Conservation (phyloP, 2,113 vertebrate genomes). For the Melanocharis versteri region DNA sequence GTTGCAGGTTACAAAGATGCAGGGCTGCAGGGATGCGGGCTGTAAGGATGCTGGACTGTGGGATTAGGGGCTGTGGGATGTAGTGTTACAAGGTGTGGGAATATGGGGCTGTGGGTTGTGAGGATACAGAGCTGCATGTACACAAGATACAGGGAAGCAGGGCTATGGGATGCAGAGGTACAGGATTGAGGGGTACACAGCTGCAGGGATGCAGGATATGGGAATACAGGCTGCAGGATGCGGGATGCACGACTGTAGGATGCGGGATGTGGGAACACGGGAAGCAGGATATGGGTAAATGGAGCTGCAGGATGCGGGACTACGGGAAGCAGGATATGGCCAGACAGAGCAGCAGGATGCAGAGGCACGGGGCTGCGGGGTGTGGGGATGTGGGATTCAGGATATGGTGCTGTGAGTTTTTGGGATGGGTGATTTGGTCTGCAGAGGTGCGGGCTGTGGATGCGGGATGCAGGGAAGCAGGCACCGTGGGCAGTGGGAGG, state of each 20-base stretch:
- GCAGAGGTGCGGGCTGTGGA: not conserved
- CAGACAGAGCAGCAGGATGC: slow-evolving; percentile 3
- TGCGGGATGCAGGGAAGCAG: accelerated
- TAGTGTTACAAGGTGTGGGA: not conserved
- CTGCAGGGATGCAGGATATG: slow-evolving; percentile 1
- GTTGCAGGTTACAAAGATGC: not conserved
- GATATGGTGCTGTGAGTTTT: not conserved
- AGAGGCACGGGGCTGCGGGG: not conserved
- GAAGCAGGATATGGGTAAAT: slow-evolving; percentile 47
- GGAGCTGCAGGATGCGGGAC: slow-evolving; percentile 28
- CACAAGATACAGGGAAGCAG: not conserved
- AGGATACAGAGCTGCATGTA: not conserved
- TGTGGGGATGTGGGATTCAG: not conserved
- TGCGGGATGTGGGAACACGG: slow-evolving; percentile 48
- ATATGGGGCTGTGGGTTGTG: not conserved
- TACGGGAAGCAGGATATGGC: slow-evolving; percentile 54
- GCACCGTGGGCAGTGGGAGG: not conserved
- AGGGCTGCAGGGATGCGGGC: not conserved
- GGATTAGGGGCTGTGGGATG: not conserved
- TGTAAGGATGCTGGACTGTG: not conserved
- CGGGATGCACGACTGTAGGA: not conserved
- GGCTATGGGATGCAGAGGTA: not conserved
- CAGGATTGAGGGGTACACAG: not conserved
- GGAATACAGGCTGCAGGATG: slow-evolving; percentile 25
- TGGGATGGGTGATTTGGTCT: not conserved